These are phyloP conservation scores for Manis pentadactyla DNA, from an alignment of 2,797 vertebrate genomes.

Conservation along the genomic window DNA sequence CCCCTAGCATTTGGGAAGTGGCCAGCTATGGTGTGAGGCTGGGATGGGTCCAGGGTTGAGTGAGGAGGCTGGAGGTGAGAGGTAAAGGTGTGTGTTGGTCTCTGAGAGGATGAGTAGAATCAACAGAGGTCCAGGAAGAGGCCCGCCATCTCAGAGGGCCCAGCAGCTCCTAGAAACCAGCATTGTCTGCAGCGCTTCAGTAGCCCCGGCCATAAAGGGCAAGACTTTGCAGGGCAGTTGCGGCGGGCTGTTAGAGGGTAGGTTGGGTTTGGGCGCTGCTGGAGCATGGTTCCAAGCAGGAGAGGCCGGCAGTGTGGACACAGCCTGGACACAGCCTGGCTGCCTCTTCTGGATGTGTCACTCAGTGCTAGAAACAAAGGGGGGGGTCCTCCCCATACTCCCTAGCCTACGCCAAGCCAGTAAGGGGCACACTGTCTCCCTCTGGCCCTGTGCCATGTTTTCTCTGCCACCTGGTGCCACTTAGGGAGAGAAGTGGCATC, in stretches of 20 bases:
- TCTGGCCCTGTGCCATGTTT: conserved; percentile 24
- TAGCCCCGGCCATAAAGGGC: background rate
- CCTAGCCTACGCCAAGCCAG: background rate
- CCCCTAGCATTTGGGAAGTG: accelerated
- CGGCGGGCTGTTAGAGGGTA: accelerated
- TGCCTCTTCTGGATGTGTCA: background rate
- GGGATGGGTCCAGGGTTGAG: background rate
- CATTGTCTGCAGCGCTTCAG: background rate
- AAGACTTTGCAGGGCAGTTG: background rate
- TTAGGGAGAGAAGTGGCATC: conserved; percentile 62
- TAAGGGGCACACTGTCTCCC: background rate
- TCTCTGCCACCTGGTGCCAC: conserved; percentile 74
- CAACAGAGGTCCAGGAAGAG: background rate
- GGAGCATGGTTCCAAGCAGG: background rate
- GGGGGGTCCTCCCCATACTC: background rate
- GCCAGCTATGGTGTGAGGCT: background rate
- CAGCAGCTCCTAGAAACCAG: background rate
- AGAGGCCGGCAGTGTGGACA: accelerated
- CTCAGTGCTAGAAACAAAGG: background rate
- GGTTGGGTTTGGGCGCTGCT: too few relatives aligned
- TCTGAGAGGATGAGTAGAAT: background rate
- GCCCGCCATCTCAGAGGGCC: background rate
- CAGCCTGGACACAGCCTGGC: accelerated
- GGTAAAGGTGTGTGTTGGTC: background rate
- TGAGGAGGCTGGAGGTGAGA: background rate